A percentile compares a stretch with the other conserved stretches of the same genome.
Evolutionary conservation across 2,888 invertebrate genomes (phyloP).

Genomic region (Pristionchus fissidentatus): DNA sequence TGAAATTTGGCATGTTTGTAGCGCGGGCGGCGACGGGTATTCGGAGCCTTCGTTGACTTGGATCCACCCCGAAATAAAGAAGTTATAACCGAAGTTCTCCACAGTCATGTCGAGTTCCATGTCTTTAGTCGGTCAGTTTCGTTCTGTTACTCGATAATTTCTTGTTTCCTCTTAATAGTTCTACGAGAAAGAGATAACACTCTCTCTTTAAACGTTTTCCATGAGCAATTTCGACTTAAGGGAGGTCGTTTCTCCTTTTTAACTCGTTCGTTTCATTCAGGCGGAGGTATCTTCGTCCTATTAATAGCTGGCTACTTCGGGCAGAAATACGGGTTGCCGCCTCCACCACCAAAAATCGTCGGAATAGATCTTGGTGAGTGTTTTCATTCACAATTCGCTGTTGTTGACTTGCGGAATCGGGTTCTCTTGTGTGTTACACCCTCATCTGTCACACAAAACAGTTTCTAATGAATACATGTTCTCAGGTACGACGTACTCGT

Average conservation of each 20-base stretch:
- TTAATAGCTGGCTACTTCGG: slow-evolving; percentile 78
- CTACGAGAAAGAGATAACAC: not conserved
- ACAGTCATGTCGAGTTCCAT: slow-evolving; percentile 37
- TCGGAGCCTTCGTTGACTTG: not conserved
- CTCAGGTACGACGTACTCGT: slow-evolving; percentile 79
- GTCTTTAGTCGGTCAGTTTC: slow-evolving; percentile 43
- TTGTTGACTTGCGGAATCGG: too few relatives aligned
- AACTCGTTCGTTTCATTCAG: slow-evolving; percentile 57
- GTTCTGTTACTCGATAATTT: not conserved
- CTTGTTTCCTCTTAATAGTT: not conserved
- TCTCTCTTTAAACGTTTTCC: not conserved
- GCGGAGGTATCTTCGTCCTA: slow-evolving; percentile 76
- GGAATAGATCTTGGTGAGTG: slow-evolving; percentile 74
- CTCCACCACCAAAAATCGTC: slow-evolving; percentile 78
- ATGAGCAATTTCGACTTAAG: not conserved
- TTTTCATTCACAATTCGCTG: too few relatives aligned
- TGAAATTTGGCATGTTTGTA: not conserved
- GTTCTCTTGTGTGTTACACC: too few relatives aligned
- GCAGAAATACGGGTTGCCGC: slow-evolving; percentile 77
- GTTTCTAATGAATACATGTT: too few relatives aligned
- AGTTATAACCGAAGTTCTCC: not conserved
- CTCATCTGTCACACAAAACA: too few relatives aligned
- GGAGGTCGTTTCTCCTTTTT: not conserved
- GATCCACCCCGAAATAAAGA: not conserved
- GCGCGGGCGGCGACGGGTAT: not conserved